Conservation (phyloP, 2,113 vertebrate genomes). For the Burhinus oedicnemus region DNA sequence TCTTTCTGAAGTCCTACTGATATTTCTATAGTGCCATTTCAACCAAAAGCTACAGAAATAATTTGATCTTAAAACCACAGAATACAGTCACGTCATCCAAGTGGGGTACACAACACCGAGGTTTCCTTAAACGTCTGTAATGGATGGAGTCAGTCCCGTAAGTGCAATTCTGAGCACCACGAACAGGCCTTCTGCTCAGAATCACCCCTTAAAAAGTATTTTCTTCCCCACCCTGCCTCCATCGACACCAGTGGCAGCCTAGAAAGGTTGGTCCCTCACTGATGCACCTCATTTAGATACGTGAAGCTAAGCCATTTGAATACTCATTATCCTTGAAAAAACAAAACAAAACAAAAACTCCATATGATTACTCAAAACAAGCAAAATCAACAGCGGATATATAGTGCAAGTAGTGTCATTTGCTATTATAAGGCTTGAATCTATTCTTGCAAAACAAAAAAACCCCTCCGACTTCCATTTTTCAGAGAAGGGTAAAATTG, state of each 20-base stretch:
- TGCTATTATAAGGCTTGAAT: background rate
- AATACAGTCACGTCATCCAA: background rate
- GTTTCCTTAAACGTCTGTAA: background rate
- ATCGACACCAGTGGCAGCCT: background rate
- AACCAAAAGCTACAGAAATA: background rate
- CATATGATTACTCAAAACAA: background rate
- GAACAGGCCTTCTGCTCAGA: background rate
- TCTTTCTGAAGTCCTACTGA: background rate
- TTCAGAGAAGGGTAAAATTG: background rate
- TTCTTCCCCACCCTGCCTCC: background rate
- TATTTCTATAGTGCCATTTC: background rate
- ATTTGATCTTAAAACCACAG: background rate
- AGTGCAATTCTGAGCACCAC: background rate
- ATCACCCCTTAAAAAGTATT: background rate
- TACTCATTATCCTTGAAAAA: too few relatives aligned
- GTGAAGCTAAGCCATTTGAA: background rate
- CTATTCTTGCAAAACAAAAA: background rate
- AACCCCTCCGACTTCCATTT: background rate
- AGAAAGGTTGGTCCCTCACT: background rate
- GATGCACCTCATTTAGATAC: background rate
- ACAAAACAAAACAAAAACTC: background rate
- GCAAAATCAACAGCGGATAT: background rate
- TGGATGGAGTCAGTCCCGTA: rapidly evolving
- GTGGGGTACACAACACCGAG: background rate
- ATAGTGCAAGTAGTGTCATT: background rate